phyloP scores from a whole-genome alignment of 2,888 invertebrate genomes.

The Lasioglossum oenotherae region DNA sequence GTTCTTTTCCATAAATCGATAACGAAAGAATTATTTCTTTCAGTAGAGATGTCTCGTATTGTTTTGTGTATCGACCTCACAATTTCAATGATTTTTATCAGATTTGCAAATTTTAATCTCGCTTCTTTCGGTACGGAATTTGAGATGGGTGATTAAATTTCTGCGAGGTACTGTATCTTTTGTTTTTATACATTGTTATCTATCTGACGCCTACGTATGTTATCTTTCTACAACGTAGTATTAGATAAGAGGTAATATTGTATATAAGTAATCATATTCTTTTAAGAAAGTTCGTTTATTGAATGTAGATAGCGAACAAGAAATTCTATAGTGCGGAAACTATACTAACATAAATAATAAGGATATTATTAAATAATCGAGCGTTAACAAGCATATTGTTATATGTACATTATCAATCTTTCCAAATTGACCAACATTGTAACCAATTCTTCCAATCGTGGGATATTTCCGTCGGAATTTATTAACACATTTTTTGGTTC shows the following conservation, averaged over 20 bases:
- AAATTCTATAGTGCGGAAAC: background rate
- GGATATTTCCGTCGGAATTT: background rate
- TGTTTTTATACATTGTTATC: conserved; percentile 1
- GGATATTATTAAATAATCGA: background rate
- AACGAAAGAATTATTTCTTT: background rate
- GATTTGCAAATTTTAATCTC: background rate
- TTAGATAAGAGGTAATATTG: conserved; percentile 1
- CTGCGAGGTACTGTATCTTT: background rate
- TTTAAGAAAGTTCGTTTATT: background rate
- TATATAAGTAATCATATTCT: background rate
- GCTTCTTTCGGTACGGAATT: background rate
- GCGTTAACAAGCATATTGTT: background rate
- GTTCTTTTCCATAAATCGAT: background rate
- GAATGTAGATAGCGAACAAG: background rate
- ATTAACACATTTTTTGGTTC: background rate
- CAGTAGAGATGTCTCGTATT: background rate
- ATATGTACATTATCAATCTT: background rate
- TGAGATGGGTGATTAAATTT: background rate
- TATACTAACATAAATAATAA: background rate
- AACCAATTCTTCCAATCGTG: background rate
- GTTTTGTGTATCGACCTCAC: background rate
- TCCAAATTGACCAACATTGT: background rate
- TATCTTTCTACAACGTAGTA: background rate
- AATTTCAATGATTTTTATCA: background rate
- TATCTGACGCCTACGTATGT: background rate